A percentile compares a stretch with the other conserved stretches of the same genome.
Evolutionary conservation across 2,888 invertebrate genomes (phyloP).

Genomic region (Elysia crispata): DNA sequence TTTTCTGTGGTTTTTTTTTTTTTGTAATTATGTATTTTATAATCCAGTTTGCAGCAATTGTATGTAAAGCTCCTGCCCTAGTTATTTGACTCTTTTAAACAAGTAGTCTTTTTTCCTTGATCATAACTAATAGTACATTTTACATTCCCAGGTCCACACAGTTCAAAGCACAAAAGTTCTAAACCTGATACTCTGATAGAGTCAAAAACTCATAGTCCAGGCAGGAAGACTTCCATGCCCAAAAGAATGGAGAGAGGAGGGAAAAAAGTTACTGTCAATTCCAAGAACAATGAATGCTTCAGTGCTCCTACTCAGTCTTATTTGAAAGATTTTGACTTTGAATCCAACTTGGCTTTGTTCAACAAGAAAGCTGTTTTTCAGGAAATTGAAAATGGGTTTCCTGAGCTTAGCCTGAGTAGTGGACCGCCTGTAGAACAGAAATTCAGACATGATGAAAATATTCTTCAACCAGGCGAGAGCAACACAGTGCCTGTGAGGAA

Average conservation of each 20-base stretch:
- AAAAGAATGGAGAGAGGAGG: slow-evolving; percentile 79
- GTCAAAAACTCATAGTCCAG: slow-evolving; percentile 25
- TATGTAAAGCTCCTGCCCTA: neutral
- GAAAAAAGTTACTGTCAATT: slow-evolving; percentile 78
- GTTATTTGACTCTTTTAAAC: neutral
- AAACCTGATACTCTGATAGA: no score
- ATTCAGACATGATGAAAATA: slow-evolving; percentile 91
- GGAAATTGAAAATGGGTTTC: slow-evolving; percentile 81
- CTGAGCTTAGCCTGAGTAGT: slow-evolving; percentile 54
- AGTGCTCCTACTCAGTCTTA: slow-evolving; percentile 85
- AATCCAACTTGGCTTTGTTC: slow-evolving; percentile 93
- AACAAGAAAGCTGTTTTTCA: slow-evolving; percentile 90
- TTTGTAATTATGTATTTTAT: neutral
- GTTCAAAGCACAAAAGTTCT: no score
- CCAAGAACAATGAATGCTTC: slow-evolving; percentile 83
- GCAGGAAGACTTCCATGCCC: slow-evolving; percentile 72
- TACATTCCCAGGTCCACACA: neutral
- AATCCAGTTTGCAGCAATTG: neutral
- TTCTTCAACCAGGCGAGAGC: slow-evolving; percentile 81
- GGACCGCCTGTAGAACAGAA: slow-evolving; percentile 57
- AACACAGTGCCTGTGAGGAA: slow-evolving; percentile 80
- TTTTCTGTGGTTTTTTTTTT: no score
- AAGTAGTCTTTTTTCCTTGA: neutral
- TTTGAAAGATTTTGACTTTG: slow-evolving; percentile 91
- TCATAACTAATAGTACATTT: neutral